These are phyloP conservation scores for Sisyra terminalis DNA, from an alignment of 2,888 invertebrate species.

Conservation along the genomic window DNA sequence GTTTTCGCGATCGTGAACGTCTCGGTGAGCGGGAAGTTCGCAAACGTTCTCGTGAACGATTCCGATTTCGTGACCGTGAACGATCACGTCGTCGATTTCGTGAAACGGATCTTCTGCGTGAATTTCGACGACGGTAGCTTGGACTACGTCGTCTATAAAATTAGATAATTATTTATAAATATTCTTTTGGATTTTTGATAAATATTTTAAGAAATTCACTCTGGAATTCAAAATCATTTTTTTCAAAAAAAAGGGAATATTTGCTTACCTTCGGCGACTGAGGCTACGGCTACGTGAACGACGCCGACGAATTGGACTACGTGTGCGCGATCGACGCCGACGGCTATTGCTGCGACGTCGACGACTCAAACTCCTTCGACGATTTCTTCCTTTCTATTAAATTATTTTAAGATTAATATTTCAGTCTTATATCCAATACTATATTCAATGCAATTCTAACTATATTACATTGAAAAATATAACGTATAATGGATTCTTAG, in stretches of 20 bases:
- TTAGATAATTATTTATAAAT: slow-evolving; percentile 2
- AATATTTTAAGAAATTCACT: slow-evolving; percentile 1
- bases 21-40: slow-evolving; percentile 7
- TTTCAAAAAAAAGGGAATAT: not conserved
- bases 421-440: slow-evolving; percentile 7
- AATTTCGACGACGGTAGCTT: slow-evolving; percentile 9
- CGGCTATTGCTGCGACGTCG: slow-evolving; percentile 26
- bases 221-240: not conserved
- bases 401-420: too few relatives aligned
- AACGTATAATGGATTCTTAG: too few relatives aligned
- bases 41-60: slow-evolving; percentile 7
- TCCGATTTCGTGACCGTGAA: slow-evolving; percentile 8
- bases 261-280: slow-evolving; percentile 22
- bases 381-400: slow-evolving; percentile 13
- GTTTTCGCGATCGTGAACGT: slow-evolving; percentile 6
- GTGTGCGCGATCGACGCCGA: slow-evolving; percentile 30
- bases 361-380: slow-evolving; percentile 20
- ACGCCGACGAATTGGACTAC: slow-evolving; percentile 24
- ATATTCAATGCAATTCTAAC: not conserved
- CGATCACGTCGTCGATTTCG: slow-evolving; percentile 11
- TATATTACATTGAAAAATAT: not conserved
- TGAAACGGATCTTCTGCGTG: slow-evolving; percentile 7
- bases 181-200: not conserved
- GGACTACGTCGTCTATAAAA: slow-evolving; percentile 8
- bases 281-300: slow-evolving; percentile 19